Conservation (phyloP, 1,140 invertebrate genomes). For the Bactericera cockerelli region DNA sequence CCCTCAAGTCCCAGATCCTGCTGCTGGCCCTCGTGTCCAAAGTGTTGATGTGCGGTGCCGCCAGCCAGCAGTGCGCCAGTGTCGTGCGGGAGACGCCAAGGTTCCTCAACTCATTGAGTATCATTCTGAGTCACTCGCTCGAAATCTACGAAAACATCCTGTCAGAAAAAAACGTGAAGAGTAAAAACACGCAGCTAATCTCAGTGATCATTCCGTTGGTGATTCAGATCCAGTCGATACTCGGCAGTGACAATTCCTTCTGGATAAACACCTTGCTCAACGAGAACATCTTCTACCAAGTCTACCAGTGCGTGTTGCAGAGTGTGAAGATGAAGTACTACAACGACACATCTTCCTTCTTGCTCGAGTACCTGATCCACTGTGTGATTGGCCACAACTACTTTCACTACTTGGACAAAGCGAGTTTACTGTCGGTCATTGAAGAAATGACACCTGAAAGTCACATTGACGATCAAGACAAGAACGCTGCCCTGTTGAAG, state of each 20-base stretch:
- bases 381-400: not conserved
- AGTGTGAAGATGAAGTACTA: not conserved
- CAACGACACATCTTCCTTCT: not conserved
- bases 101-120: not conserved
- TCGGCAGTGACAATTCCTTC: not conserved
- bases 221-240: not conserved
- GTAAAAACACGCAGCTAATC: not conserved
- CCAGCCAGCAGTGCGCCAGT: not conserved
- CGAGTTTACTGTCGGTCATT: not conserved
- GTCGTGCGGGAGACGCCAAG: not conserved
- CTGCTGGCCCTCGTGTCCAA: not conserved
- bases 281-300: not conserved
- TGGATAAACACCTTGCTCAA: not conserved
- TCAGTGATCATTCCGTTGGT: not conserved
- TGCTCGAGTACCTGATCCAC: not conserved
- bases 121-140: not conserved
- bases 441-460: constrained; percentile 3
- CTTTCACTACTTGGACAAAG: not conserved
- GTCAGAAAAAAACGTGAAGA: not conserved
- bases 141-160: not conserved
- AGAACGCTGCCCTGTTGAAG: not conserved
- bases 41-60: not conserved
- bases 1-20: not conserved
- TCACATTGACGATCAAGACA: not conserved
- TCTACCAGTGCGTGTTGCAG: not conserved